Percentiles rank a stretch among this genome's conserved stretches.
These are phyloP conservation scores for Stegastes partitus DNA, from an alignment of 2,113 vertebrate genomes.

Conservation along the genomic window DNA sequence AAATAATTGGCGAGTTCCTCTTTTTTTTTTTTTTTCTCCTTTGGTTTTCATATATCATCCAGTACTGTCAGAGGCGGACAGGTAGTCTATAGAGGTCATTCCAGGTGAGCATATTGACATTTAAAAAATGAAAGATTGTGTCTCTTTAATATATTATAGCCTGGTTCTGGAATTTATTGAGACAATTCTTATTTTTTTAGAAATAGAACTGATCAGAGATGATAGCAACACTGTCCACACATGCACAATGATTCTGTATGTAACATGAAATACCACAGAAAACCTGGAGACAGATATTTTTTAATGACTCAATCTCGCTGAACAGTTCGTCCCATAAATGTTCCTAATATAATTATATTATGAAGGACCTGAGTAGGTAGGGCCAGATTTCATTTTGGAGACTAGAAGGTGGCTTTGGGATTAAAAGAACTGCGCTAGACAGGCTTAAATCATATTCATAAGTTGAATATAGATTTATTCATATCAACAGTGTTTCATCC, in stretches of 20 bases:
- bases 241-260: neutral
- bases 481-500: no score
- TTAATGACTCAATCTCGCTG: neutral
- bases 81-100: neutral
- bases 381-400: no score
- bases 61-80: neutral
- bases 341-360: no score
- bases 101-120: neutral
- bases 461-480: no score
- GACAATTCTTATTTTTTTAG: slow-evolving; percentile 16
- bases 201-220: slow-evolving; percentile 7
- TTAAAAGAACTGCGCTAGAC: no score
- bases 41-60: neutral
- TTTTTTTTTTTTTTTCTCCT: neutral
- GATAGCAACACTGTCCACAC: slow-evolving; percentile 17
- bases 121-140: neutral
- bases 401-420: no score
- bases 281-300: neutral
- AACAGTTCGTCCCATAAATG: no score
- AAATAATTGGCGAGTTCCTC: neutral
- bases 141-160: neutral
- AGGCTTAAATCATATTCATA: no score
- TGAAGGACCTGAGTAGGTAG: no score
- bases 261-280: neutral
- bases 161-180: neutral